A percentile compares a stretch with the other conserved stretches of the same genome.
phyloP scores from a whole-genome alignment of 2,113 vertebrate species.

The Nipponia nippon region DNA sequence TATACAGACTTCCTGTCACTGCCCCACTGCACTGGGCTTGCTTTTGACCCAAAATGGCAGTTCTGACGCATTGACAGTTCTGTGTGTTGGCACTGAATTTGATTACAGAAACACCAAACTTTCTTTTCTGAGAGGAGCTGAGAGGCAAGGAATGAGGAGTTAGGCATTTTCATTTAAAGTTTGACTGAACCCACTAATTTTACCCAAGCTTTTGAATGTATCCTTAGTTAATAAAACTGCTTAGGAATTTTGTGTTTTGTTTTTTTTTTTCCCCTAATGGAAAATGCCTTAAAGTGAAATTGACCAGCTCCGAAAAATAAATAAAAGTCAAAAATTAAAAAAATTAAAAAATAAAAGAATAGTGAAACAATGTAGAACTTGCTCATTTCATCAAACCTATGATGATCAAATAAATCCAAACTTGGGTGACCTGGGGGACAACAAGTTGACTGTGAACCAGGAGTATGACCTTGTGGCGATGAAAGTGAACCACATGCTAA shows the following conservation, averaged over 20 bases:
- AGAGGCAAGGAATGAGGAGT: neutral
- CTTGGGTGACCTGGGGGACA: neutral
- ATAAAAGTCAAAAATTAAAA: neutral
- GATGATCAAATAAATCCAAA: neutral
- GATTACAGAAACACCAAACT: neutral
- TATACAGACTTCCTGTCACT: neutral
- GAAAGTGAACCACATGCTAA: neutral
- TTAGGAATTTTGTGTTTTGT: neutral
- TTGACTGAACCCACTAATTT: neutral
- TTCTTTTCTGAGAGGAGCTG: neutral
- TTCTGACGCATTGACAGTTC: neutral
- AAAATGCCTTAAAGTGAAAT: neutral
- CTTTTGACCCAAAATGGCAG: neutral
- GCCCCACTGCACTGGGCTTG: neutral
- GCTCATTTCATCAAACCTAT: neutral
- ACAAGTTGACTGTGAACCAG: neutral
- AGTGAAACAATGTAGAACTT: neutral
- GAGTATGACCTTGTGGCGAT: neutral
- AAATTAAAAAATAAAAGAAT: neutral
- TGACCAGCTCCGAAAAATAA: neutral
- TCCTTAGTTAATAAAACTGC: neutral
- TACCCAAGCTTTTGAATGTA: neutral
- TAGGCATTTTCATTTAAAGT: neutral
- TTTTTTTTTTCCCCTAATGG: neutral
- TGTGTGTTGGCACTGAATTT: neutral